These are phyloP conservation scores for Porites rus DNA, from an alignment of 92 coral and sea anemone species.

Conservation along the genomic window DNA sequence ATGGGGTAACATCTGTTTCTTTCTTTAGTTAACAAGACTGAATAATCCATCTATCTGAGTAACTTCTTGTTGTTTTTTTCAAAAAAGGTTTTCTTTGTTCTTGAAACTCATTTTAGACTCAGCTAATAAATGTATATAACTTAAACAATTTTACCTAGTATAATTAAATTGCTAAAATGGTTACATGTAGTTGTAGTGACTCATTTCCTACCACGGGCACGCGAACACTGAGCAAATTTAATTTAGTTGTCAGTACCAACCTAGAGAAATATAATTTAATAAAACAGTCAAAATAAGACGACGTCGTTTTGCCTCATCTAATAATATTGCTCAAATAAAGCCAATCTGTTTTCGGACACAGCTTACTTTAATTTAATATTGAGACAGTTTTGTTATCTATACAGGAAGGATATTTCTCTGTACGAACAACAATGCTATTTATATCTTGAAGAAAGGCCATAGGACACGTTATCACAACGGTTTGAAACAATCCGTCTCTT, in stretches of 20 bases:
- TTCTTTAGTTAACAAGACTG: no score
- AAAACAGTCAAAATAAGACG: neutral
- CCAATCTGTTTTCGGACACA: neutral
- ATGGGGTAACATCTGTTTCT: no score
- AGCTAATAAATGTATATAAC: no score
- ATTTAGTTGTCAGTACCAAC: neutral
- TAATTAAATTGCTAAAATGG: no score
- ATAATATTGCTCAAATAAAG: conserved; percentile 4
- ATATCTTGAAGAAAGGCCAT: neutral
- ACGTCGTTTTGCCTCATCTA: neutral
- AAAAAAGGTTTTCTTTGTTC: no score
- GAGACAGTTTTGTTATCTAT: neutral
- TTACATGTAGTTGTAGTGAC: no score
- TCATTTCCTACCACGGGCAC: neutral
- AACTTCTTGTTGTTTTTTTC: no score
- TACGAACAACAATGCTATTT: neutral
- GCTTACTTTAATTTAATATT: neutral
- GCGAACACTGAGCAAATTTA: neutral
- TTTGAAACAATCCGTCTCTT: neutral
- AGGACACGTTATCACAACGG: neutral
- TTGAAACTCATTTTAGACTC: no score
- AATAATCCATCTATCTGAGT: no score
- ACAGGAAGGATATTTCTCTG: neutral
- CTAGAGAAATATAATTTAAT: neutral
- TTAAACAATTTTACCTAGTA: no score